Base-by-base conservation (phyloP, 2,888 invertebrate species). In the Eudasyphora cyanicolor region DNA sequence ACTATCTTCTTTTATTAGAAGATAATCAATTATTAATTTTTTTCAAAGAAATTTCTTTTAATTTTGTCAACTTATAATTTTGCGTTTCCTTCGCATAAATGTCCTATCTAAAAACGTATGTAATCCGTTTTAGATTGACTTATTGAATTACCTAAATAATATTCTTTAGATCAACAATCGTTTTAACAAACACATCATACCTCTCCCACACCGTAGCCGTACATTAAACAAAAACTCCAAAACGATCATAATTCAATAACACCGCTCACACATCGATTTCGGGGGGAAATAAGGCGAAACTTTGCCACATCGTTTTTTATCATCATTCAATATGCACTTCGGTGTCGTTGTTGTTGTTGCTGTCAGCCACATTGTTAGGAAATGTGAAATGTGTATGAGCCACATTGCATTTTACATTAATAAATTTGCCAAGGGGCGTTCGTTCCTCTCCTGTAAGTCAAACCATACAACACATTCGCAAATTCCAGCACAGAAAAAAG, bases 221-320 rank as follows among this genome's bases (percentile, higher is more conserved):
- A 45, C n/a, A n/a, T 45, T 2, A 45, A 2, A 57, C 10, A 4
- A 24, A 57, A 57, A 57, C 4, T 12, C 27, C 57, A 57, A 24
- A 7, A 57, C 57, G 57, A 57, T 57, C 57, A 27, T 57, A 24
- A 57, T 57, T 57, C 27, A 57, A 57, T 57, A 57, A 57, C 57
- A 24, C n/a, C n/a, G 57, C 24, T 57, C 57, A 57, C 24, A 57
- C 27, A 27, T 24, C 21, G 24, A 24, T 57, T 57, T 57, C 45
- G 64, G 78, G 76, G 32, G 69, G 45, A 45, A 74, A 79, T n/a
- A 83, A 83, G 79, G 82, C 82, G 82, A 83, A 76, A 83, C 82
- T 79, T 79, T 79, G 82, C 69, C 82, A 83, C 82, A 83, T 83
- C 45, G 76, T 83, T 76, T 76, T 79, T 82, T 83, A 79, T 79